These are phyloP conservation scores for Sinotaia quadrata DNA, from an alignment of 2,888 invertebrate species.

Conservation along the genomic window DNA sequence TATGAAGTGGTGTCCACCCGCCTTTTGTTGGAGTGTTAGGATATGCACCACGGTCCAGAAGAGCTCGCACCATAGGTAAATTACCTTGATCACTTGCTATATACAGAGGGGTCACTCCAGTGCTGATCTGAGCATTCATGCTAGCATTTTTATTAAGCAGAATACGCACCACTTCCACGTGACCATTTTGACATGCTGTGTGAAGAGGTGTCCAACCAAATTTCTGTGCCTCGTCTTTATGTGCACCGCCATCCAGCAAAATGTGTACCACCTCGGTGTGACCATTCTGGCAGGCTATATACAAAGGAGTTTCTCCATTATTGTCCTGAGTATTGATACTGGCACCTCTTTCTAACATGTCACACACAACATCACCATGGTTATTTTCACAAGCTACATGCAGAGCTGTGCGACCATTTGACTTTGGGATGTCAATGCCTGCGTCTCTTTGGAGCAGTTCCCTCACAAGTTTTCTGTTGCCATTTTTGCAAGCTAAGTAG, in stretches of 20 bases:
- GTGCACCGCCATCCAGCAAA: neutral
- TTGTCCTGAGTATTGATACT: neutral
- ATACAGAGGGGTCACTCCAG: too few species aligned
- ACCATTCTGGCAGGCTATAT: neutral
- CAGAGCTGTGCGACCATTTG: neutral
- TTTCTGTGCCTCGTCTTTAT: neutral
- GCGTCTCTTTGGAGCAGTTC: neutral
- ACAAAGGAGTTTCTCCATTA: neutral
- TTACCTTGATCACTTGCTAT: too few species aligned
- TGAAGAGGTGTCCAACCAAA: neutral
- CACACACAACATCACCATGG: neutral
- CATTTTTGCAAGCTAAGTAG: neutral
- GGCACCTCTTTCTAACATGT: neutral
- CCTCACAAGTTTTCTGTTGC: neutral
- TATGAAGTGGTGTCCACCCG: too few species aligned
- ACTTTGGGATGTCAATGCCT: neutral
- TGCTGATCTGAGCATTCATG: too few species aligned
- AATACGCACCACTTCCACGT: neutral
- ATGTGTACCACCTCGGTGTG: neutral
- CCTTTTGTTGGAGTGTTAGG: too few species aligned
- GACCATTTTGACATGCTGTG: neutral
- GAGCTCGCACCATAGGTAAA: too few species aligned
- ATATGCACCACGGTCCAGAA: too few species aligned
- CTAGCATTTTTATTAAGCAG: too few species aligned
- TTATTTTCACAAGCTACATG: neutral